Evolutionary conservation across 2,113 vertebrate genomes (phyloP).

Genomic region (Psittacula cyanocephala): DNA sequence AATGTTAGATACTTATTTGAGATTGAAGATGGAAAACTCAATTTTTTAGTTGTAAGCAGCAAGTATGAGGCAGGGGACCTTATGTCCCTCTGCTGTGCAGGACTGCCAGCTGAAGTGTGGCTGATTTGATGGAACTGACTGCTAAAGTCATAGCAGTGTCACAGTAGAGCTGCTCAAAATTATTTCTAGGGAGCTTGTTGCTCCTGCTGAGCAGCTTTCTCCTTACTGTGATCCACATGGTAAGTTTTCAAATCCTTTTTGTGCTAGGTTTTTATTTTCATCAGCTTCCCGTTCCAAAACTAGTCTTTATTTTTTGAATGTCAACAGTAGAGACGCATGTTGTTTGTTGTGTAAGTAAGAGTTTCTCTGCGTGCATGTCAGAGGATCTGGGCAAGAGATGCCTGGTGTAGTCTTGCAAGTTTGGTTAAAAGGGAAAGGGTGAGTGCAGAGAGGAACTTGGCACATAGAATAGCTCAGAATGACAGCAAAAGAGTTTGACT

Average conservation of each 20-base stretch:
- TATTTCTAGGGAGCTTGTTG: background rate
- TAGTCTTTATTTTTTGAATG: background rate
- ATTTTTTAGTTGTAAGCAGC: background rate
- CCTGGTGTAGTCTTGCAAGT: background rate
- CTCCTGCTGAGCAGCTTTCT: background rate
- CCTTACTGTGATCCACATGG: background rate
- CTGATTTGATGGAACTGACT: background rate
- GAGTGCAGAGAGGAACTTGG: background rate
- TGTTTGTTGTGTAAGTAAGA: background rate
- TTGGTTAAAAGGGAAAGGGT: background rate
- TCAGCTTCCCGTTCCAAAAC: background rate
- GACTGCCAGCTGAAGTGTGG: no score
- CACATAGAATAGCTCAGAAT: background rate
- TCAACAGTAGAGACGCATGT: background rate
- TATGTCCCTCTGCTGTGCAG: background rate
- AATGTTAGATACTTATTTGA: background rate
- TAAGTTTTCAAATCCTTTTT: background rate
- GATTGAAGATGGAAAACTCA: background rate
- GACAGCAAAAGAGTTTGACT: background rate
- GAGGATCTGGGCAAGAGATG: background rate
- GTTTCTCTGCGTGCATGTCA: background rate
- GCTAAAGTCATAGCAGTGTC: background rate
- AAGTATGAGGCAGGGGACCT: background rate
- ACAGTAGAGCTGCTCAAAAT: background rate
- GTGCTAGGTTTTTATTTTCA: background rate